Percentiles rank a stretch among this genome's conserved stretches.
Evolutionary conservation across 2,888 invertebrate species (phyloP).

Genomic region (Caenorhabditis macrosperma): DNA sequence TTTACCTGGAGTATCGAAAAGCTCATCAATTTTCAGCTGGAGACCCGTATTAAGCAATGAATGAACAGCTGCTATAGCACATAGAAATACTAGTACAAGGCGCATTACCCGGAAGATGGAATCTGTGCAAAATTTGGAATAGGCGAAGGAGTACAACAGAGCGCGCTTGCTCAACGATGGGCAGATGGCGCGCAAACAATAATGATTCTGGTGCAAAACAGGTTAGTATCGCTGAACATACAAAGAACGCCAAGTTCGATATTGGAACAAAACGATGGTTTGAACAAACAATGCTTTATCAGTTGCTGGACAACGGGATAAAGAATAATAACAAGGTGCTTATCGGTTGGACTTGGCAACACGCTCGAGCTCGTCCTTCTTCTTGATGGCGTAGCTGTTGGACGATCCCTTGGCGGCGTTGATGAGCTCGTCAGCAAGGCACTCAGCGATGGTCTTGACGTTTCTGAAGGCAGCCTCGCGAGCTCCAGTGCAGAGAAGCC

Average conservation of each 20-base stretch:
- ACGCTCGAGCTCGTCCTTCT: constrained; percentile 99
- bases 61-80: neutral
- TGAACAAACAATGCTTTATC: constrained; percentile 61
- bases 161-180: constrained; percentile 5
- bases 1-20: constrained; percentile 70
- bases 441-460: constrained; percentile 99
- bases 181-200: constrained; percentile 14
- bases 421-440: constrained; percentile 99
- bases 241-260: too few relatives aligned
- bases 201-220: constrained; percentile 22
- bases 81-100: constrained; percentile 23
- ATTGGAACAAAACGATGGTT: neutral
- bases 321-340: constrained; percentile 80
- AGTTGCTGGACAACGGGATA: constrained; percentile 59
- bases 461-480: constrained; percentile 99
- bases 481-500: constrained; percentile 98
- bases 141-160: constrained; percentile 7
- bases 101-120: too few relatives aligned
- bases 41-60: constrained; percentile 69
- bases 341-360: constrained; percentile 99
- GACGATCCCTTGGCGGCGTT: constrained; percentile 99
- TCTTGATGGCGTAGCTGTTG: constrained; percentile 99
- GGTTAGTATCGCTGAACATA: constrained; percentile 9
- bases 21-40: constrained; percentile 69
- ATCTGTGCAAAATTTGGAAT: neutral